These are phyloP conservation scores for Myrmecophaga tridactyla DNA, from an alignment of 2,113 vertebrate genomes.

Conservation along the genomic window DNA sequence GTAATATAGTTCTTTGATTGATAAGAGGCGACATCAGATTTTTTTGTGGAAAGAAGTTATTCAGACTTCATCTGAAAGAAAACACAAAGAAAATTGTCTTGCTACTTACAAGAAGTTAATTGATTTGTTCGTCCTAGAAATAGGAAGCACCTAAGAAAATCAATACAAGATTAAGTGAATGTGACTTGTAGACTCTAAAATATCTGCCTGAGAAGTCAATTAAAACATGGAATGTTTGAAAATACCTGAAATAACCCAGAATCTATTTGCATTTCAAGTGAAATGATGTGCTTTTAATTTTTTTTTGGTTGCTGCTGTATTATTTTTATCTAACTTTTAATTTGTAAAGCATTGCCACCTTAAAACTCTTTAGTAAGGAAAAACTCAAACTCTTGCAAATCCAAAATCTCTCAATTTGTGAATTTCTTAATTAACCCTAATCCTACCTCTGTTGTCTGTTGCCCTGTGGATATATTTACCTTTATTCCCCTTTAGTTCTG, in stretches of 20 bases:
- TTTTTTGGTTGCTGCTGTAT: not conserved
- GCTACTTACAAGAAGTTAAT: slow-evolving; percentile 76
- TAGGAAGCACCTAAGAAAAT: slow-evolving; percentile 77
- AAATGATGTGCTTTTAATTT: slow-evolving; percentile 8
- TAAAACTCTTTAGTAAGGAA: not conserved
- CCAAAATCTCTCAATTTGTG: not conserved
- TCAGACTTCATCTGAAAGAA: slow-evolving; percentile 71
- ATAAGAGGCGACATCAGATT: slow-evolving; percentile 5
- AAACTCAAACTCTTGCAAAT: not conserved
- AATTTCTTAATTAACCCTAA: not conserved
- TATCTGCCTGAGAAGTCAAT: slow-evolving; percentile 68
- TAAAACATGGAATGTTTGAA: slow-evolving; percentile 69
- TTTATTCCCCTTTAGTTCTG: not conserved
- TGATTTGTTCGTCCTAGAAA: slow-evolving; percentile 77
- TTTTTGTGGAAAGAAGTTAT: slow-evolving; percentile 53
- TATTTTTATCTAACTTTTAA: not conserved
- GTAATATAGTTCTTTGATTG: slow-evolving; percentile 45
- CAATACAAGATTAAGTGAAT: slow-evolving; percentile 76
- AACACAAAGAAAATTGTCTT: slow-evolving; percentile 62
- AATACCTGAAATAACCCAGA: slow-evolving; percentile 37
- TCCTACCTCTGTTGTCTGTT: not conserved
- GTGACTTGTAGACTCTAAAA: slow-evolving; percentile 60
- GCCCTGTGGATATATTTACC: not conserved
- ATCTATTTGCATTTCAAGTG: slow-evolving; percentile 21
- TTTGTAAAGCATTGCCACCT: not conserved